A percentile compares a stretch with the other conserved stretches of the same genome.
Evolutionary conservation across 2,113 vertebrate species (phyloP).

Genomic region (Nothobranchius furzeri): DNA sequence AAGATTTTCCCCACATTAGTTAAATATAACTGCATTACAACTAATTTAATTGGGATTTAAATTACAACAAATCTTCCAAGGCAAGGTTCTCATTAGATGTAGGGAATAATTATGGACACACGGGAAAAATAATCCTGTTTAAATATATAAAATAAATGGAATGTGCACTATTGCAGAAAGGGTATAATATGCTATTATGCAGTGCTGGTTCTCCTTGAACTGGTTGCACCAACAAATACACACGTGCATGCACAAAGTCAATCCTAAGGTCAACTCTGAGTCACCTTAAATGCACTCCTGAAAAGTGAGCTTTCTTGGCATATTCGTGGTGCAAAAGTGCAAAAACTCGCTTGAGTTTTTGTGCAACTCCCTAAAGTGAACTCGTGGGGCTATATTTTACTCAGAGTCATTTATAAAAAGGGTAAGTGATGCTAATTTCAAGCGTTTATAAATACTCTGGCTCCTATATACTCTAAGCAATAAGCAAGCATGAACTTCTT

Average conservation of each 20-base stretch:
- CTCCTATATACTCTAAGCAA: neutral
- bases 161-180: too few relatives aligned
- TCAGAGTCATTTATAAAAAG: neutral
- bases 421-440: neutral
- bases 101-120: conserved; percentile 44
- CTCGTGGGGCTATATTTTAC: too few relatives aligned
- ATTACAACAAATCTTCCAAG: conserved; percentile 50
- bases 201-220: neutral
- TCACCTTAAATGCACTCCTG: neutral
- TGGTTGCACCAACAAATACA: neutral
- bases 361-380: neutral
- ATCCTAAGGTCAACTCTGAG: neutral
- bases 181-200: too few relatives aligned
- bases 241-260: neutral
- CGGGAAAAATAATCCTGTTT: conserved; percentile 29
- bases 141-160: too few relatives aligned
- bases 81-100: conserved; percentile 52
- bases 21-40: conserved; percentile 56
- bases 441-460: neutral
- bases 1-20: conserved; percentile 43
- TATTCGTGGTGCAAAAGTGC: neutral
- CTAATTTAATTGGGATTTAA: conserved; percentile 48
- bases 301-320: neutral
- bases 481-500: neutral
- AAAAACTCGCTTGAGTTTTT: neutral